Base-by-base conservation (phyloP, 2,888 invertebrate species). In the Portevinia maculata region DNA sequence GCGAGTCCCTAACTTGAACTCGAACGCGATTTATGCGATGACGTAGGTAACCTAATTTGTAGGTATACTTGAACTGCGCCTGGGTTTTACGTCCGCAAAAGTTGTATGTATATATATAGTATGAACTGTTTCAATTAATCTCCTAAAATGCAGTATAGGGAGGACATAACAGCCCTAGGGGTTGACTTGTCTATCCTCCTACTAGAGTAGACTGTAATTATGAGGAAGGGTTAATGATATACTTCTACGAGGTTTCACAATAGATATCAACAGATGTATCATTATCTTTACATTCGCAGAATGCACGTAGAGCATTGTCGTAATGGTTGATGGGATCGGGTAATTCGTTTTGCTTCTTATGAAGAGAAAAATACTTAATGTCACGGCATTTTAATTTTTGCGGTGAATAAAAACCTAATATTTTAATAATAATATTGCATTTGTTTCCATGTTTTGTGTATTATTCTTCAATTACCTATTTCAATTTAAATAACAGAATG, bases 341-440 rank as follows among this genome's bases (percentile, higher is more conserved):
- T 83, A 83, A 83, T 83, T 83, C 73, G 62, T 83, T 65, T 60
- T 71, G 59, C 57, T 53, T 79, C 65, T 76, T 69, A 21, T 39
- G 21, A n/a, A 76, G 30, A 21, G 28, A 60, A 39, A 53, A 41
- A 30, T 32, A 48, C 37, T 59, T 69, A 62, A 78, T 84, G 84
- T 84, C 84, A 84, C 84, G 84, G 84, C 79, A 84, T 84, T 84
- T 84, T 84, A 79, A 79, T 73, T 69, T 84, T 74, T 79, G 79
- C 69, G 74, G 79, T 84, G 52, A 24, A 57, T 74, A 65, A 55
- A 52, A 73, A 69, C 78, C 70, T 64, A 41, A 79, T 64, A 74
- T 74, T 69, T 64, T 53, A 79, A 64, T 71, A 69, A 69, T 67
- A 73, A 73, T 67, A 79, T 74, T 57, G 48, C 73, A 37, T 73